Evolutionary conservation across 2,113 vertebrate genomes (phyloP), one percentile per base, ranked within the genome.

Genomic region (Seriola rivoliana): DNA sequence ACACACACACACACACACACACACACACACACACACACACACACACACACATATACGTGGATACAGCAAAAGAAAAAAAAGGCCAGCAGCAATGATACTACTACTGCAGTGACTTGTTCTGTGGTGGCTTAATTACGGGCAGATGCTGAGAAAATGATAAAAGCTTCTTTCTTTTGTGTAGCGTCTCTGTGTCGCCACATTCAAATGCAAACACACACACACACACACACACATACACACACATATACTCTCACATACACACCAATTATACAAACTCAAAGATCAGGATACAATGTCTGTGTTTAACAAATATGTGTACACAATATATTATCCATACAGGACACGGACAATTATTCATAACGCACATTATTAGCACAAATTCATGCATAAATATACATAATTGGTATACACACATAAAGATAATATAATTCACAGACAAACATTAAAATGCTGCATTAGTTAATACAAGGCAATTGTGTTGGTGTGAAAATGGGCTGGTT

Each of bases 61-160:
- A 66, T 9, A 65, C 19, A 78, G n/a, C 52, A 38, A 25, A 70
- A 62, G 55, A 54, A 48, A 23, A 72, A 64, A 29, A 85, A 62
- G 50, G 54, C 87, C 78, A 81, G 55, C 75, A 90, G 76, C 82
- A 65, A 79, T 38, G 67, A 38, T 55, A 40, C 11, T 65, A 82
- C 75, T 54, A 48, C 86, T 92, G 92, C 89, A 84, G 76, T 69
- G 89, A 84, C 93, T 92, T 91, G 93, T 93, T 91, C 71, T 92
- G 91, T 84, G 85, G 86, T 86, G 85, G 46, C 65, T 83, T 92
- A 90, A 93, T 94, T 92, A 93, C 29, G 71, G 75, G 85, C 85
- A 94, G 75, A 90, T 91, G 80, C 79, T 71, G 59, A 77, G 80
- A 86, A 91, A 86, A 81, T 78, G 50, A 79, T 83, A 80, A 85